Evolutionary conservation across 2,888 invertebrate species (phyloP).

Genomic region (Hemithea aestivaria): DNA sequence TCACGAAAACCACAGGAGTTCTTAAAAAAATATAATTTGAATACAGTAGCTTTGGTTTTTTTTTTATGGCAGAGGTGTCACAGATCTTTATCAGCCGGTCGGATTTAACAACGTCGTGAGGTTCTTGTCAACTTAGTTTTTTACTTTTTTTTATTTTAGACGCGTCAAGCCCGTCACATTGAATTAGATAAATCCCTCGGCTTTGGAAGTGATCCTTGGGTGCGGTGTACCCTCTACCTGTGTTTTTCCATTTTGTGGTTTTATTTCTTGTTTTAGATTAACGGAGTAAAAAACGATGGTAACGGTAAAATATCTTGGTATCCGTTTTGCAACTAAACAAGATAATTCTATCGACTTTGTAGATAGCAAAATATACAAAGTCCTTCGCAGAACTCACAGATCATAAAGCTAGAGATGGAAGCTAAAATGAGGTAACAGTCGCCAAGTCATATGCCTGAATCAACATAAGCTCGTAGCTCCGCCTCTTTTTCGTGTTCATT

Average conservation of each 20-base stretch:
- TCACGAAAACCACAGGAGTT: conserved; percentile 56
- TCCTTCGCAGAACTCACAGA: no score
- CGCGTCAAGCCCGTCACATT: conserved; percentile 68
- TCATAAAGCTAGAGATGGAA: no score
- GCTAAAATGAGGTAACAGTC: no score
- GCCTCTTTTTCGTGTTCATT: no score
- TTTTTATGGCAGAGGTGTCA: conserved; percentile 60
- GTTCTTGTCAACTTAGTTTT: conserved; percentile 61
- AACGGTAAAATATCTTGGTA: no score
- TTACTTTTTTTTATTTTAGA: conserved; percentile 48
- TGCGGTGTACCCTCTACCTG: conserved; percentile 34
- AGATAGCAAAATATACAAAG: no score
- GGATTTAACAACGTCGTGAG: conserved; percentile 73
- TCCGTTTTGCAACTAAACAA: no score
- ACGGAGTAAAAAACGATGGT: background rate
- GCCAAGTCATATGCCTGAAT: no score
- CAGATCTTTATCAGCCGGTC: conserved; percentile 71
- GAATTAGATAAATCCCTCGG: conserved; percentile 73
- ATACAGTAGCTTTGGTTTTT: conserved; percentile 71
- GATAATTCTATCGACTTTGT: no score
- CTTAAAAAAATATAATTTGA: conserved; percentile 60
- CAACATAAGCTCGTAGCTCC: no score
- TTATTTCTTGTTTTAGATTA: conserved; percentile 6
- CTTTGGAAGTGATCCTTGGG: conserved; percentile 57
- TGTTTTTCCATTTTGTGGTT: conserved; percentile 23